phyloP scores from a whole-genome alignment of 1,140 invertebrate species.

The Drosophila azteca region DNA sequence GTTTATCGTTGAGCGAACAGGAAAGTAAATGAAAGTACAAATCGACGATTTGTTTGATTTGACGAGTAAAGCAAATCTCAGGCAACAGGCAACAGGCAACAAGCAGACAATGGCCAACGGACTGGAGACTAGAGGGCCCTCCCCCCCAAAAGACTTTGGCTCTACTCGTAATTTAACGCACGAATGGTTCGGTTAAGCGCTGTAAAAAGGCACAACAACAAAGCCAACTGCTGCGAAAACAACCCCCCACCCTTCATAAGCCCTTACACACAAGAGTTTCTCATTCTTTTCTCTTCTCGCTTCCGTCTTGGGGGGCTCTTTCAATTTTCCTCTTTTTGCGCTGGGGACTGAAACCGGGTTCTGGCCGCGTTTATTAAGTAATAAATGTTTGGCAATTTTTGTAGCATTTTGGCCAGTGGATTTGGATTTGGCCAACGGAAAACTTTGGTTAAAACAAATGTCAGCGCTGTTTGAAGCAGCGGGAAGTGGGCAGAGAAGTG shows the following conservation, averaged over 20 bases:
- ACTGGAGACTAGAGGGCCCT: neutral
- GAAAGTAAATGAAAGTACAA: conserved; percentile 81
- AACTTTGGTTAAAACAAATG: conserved; percentile 20
- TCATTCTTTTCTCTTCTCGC: conserved; percentile 23
- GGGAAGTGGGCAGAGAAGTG: neutral
- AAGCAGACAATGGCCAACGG: conserved; percentile 7
- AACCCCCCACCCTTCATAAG: conserved; percentile 60
- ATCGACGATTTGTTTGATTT: conserved; percentile 81
- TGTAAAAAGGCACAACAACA: conserved; percentile 57
- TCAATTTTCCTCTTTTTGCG: conserved; percentile 55
- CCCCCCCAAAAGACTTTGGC: conserved; percentile 56
- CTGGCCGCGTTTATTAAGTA: conserved; percentile 67
- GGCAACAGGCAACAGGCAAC: conserved; percentile 12
- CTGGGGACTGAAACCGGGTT: neutral
- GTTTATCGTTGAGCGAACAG: conserved; percentile 44
- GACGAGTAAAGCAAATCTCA: conserved; percentile 63
- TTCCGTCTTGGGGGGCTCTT: conserved; percentile 31
- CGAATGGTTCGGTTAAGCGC: conserved; percentile 72
- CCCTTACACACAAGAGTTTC: conserved; percentile 60
- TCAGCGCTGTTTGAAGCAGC: conserved; percentile 8
- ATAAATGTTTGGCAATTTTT: conserved; percentile 72
- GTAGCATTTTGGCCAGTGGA: conserved; percentile 26
- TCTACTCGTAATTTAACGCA: conserved; percentile 72
- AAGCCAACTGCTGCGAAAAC: conserved; percentile 39
- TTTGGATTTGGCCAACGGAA: conserved; percentile 33